A percentile compares a stretch with the other conserved stretches of the same genome.
phyloP scores from a whole-genome alignment of 2,888 invertebrate species.

The Hartigia nigra region DNA sequence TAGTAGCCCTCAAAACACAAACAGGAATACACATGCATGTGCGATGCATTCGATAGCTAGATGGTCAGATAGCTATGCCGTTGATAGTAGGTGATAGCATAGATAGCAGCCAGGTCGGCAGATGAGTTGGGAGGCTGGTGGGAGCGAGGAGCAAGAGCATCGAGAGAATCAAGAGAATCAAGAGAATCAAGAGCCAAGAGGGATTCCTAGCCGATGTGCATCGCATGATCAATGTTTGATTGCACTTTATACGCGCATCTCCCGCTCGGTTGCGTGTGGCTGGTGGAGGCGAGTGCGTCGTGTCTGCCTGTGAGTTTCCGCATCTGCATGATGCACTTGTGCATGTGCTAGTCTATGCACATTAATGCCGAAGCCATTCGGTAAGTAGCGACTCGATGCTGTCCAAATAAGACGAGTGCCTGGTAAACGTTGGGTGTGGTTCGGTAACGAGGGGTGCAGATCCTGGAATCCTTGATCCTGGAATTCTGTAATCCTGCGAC shows the following conservation, averaged over 20 bases:
- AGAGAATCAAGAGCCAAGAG: slow-evolving; percentile 42
- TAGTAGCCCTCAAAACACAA: slow-evolving; percentile 56
- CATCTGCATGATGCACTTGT: neutral
- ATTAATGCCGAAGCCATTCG: neutral
- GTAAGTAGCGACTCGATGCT: neutral
- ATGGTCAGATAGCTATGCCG: neutral
- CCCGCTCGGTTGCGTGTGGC: neutral
- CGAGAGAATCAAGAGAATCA: slow-evolving; percentile 25
- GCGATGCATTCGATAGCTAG: slow-evolving; percentile 54
- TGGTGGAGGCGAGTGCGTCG: neutral
- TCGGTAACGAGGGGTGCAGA: neutral
- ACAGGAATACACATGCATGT: slow-evolving; percentile 52
- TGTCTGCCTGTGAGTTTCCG: neutral
- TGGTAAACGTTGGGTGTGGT: neutral
- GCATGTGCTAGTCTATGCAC: neutral
- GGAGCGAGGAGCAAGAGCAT: neutral
- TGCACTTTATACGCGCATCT: slow-evolving; percentile 44
- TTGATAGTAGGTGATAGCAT: neutral
- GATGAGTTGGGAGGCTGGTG: neutral
- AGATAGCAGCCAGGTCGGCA: neutral
- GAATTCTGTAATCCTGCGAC: neutral
- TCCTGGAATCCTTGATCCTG: too few species aligned
- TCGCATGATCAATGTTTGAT: slow-evolving; percentile 53
- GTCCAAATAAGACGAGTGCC: neutral
- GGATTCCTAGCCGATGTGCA: slow-evolving; percentile 32